Percentiles rank a stretch among this genome's conserved stretches.
Conservation (phyloP, 2,888 invertebrate species). For the Tipula confusa region DNA sequence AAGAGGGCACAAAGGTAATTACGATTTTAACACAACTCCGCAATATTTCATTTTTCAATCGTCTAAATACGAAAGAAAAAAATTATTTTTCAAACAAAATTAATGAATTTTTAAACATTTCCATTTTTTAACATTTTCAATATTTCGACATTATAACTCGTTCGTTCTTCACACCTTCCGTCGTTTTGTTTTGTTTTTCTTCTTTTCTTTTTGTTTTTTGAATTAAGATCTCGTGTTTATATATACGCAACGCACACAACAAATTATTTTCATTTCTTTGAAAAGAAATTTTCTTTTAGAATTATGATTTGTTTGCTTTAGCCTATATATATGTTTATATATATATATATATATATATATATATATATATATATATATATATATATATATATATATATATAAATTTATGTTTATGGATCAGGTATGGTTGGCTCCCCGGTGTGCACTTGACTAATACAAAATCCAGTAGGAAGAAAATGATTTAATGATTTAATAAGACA, state of each 20-base stretch:
- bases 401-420: not conserved
- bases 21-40: not conserved
- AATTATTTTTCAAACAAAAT: constrained; percentile 1
- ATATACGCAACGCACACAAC: not conserved
- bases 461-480: not conserved
- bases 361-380: no score
- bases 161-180: not conserved
- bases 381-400: no score
- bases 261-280: not conserved
- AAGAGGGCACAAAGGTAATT: no score
- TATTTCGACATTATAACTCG: constrained; percentile 8
- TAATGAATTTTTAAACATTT: constrained; percentile 25
- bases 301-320: constrained; percentile 25
- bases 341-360: no score
- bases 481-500: not conserved
- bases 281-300: not conserved
- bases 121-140: constrained; percentile 1
- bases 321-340: no score
- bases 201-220: no score
- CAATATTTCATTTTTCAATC: not conserved
- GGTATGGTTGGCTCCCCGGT: not conserved
- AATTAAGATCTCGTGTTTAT: not conserved
- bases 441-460: not conserved
- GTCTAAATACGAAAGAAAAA: not conserved
- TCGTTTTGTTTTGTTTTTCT: constrained; percentile 7